Evolutionary conservation across 2,797 vertebrate genomes (phyloP).

Genomic region (Tiaroga cobitis): DNA sequence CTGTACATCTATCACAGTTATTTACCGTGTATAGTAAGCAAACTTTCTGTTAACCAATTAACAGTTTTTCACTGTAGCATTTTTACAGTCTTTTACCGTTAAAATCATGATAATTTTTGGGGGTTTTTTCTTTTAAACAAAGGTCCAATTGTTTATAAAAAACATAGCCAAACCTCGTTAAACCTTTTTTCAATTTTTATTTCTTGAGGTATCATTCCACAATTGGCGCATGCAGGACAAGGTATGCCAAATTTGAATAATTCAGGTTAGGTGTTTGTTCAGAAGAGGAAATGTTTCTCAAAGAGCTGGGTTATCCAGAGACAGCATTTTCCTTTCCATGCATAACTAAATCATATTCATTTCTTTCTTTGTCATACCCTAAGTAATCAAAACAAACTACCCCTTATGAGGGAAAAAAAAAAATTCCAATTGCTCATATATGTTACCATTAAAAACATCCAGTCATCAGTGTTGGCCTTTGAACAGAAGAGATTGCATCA

Average conservation of each 20-base stretch:
- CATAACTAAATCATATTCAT: slow-evolving; percentile 1
- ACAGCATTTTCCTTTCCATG: slow-evolving; percentile 8
- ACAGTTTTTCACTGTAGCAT: too few species aligned
- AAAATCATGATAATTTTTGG: too few species aligned
- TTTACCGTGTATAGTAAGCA: too few species aligned
- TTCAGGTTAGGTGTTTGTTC: not conserved
- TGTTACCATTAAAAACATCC: slow-evolving; percentile 65
- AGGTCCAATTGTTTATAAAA: not conserved
- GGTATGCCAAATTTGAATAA: not conserved
- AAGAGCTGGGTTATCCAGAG: not conserved
- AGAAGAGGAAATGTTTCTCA: not conserved
- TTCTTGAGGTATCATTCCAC: not conserved
- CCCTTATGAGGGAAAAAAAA: slow-evolving; percentile 67
- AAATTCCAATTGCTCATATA: slow-evolving; percentile 52
- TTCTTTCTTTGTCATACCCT: not conserved
- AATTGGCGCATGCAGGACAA: not conserved
- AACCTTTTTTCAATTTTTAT: not conserved
- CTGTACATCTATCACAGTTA: too few species aligned
- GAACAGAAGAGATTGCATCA: slow-evolving; percentile 71
- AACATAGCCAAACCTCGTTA: not conserved
- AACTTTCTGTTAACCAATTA: too few species aligned
- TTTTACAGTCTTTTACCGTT: too few species aligned
- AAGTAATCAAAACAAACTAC: slow-evolving; percentile 30
- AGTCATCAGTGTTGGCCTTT: slow-evolving; percentile 68
- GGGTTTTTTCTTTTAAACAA: not conserved